phyloP scores from a whole-genome alignment of 2,113 vertebrate species.

The Engystomops pustulosus region DNA sequence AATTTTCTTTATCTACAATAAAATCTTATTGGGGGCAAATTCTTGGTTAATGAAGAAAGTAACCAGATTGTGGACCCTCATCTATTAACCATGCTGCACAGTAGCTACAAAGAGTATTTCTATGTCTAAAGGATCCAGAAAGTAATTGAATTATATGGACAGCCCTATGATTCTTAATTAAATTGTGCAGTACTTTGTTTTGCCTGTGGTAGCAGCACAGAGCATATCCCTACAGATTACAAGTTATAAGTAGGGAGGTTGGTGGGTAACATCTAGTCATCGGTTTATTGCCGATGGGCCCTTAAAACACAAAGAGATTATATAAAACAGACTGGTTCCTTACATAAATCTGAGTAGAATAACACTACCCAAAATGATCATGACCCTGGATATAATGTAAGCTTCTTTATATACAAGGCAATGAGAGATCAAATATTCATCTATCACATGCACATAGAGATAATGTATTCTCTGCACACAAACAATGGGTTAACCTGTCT shows the following conservation, averaged over 20 bases:
- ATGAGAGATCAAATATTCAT: neutral
- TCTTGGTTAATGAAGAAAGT: neutral
- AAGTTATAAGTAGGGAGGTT: neutral
- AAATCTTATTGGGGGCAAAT: neutral
- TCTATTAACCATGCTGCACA: neutral
- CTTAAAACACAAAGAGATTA: too few relatives aligned
- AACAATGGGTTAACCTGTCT: slow-evolving; percentile 43
- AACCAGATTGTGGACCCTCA: neutral
- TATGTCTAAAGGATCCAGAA: neutral
- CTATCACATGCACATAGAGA: too few relatives aligned
- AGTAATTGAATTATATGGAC: neutral
- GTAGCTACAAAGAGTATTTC: neutral
- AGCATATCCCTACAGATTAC: neutral
- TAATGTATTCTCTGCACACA: slow-evolving; percentile 26
- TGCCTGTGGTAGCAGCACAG: neutral
- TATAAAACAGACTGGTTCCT: neutral
- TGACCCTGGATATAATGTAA: neutral
- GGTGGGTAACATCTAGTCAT: neutral
- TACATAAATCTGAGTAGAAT: neutral
- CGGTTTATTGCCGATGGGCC: neutral
- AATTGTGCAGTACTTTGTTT: neutral
- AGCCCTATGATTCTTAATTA: neutral
- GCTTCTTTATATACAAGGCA: neutral
- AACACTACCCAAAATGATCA: neutral
- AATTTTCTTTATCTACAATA: neutral